A percentile compares a stretch with the other conserved stretches of the same genome.
These are phyloP conservation scores for Ennomos fuscantarius DNA, from an alignment of 2,888 invertebrate genomes.

Conservation along the genomic window DNA sequence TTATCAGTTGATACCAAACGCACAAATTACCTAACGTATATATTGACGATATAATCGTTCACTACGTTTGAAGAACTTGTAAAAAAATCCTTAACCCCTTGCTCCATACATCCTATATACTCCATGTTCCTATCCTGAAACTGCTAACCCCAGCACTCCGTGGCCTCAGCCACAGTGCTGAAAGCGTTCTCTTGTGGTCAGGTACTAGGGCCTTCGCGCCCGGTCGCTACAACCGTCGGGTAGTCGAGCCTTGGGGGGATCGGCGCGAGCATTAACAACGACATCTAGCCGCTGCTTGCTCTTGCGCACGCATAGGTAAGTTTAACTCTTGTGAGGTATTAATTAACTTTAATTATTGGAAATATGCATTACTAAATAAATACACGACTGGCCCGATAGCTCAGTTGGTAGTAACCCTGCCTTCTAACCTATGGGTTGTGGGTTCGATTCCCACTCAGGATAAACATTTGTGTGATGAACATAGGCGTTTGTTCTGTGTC, in stretches of 20 bases:
- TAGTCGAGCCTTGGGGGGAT: conserved; percentile 78
- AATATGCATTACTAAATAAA: no score
- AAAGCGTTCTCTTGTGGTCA: conserved; percentile 72
- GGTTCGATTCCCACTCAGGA: no score
- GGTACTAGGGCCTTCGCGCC: conserved; percentile 84
- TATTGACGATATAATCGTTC: no score
- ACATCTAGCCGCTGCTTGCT: conserved; percentile 69
- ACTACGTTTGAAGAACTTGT: no score
- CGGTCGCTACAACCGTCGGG: conserved; percentile 79
- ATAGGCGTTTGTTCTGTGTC: no score
- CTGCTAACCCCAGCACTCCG: conserved; percentile 50
- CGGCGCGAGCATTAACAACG: conserved; percentile 76
- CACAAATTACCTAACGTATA: no score
- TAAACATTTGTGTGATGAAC: no score
- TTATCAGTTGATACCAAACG: no score
- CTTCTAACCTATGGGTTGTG: no score
- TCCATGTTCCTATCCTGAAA: conserved; percentile 7
- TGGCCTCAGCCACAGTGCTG: conserved; percentile 63
- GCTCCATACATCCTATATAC: not conserved
- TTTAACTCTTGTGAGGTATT: conserved; percentile 3
- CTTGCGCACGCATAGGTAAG: conserved; percentile 75
- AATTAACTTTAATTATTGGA: no score
- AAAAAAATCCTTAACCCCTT: not conserved
- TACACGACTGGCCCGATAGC: no score
- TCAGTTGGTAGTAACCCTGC: no score